phyloP scores from a whole-genome alignment of 1,140 invertebrate species.

The Apis laboriosa region DNA sequence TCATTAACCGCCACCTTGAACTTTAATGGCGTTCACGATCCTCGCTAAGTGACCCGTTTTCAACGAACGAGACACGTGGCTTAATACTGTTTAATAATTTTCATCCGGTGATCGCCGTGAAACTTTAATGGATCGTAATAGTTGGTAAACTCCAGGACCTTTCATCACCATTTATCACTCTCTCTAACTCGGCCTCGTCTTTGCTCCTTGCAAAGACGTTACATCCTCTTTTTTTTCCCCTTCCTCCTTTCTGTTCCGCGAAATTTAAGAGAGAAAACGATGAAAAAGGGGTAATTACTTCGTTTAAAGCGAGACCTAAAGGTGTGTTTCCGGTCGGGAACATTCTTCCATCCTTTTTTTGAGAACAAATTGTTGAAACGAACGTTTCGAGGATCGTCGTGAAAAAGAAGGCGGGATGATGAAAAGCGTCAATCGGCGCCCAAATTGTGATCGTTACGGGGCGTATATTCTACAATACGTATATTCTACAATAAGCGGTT shows the following conservation, averaged over 20 bases:
- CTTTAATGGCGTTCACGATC: constrained; percentile 3
- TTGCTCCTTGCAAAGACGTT: neutral
- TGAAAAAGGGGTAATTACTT: neutral
- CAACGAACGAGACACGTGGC: neutral
- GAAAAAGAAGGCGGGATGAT: too few relatives aligned
- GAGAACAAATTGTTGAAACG: neutral
- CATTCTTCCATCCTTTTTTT: neutral
- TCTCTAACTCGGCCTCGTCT: too few relatives aligned
- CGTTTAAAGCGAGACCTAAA: neutral
- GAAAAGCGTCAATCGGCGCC: neutral
- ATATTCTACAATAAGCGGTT: neutral
- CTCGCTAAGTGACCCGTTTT: neutral
- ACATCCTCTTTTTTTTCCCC: too few relatives aligned
- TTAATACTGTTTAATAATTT: neutral
- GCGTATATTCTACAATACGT: too few relatives aligned
- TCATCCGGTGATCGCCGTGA: neutral
- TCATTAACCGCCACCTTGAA: constrained; percentile 7
- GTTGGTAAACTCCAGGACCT: neutral
- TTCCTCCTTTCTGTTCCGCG: neutral
- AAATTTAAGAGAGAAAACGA: neutral
- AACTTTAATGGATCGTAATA: constrained; percentile 5
- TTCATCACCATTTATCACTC: constrained; percentile 10
- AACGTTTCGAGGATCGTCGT: neutral
- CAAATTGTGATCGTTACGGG: neutral
- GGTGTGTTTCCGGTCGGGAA: neutral